Evolutionary conservation across 2,113 vertebrate genomes (phyloP).

Genomic region (Urocynchramus pylzowi): DNA sequence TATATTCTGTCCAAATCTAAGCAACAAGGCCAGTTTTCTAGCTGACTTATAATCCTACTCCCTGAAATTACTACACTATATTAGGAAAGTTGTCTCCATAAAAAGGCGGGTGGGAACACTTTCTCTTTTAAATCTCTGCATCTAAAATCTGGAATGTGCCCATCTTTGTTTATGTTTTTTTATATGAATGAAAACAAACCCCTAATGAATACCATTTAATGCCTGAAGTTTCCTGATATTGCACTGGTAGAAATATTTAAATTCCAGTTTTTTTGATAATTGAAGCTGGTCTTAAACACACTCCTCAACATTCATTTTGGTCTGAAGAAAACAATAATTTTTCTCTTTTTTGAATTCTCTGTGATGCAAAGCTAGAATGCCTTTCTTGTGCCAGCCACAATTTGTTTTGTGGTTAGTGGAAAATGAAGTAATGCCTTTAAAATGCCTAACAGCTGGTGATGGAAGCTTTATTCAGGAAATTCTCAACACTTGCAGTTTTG

Average conservation of each 20-base stretch:
- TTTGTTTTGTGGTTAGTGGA: background rate
- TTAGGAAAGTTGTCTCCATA: background rate
- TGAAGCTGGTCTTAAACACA: background rate
- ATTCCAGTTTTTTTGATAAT: constrained; percentile 8
- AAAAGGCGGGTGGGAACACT: background rate
- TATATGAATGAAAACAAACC: background rate
- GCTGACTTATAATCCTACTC: background rate
- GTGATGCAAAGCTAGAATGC: background rate
- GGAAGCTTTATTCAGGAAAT: background rate
- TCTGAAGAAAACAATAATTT: constrained; percentile 31
- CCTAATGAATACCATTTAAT: background rate
- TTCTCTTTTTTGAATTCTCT: constrained; percentile 10
- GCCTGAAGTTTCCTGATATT: background rate
- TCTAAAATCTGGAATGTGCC: background rate
- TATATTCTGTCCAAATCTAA: constrained; percentile 29
- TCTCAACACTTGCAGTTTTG: constrained; percentile 1
- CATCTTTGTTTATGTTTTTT: background rate
- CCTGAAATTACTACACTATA: background rate
- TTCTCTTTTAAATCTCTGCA: background rate
- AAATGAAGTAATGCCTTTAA: constrained; percentile 32
- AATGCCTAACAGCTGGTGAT: constrained; percentile 18
- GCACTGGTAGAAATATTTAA: constrained; percentile 26
- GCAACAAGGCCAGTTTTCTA: constrained; percentile 36
- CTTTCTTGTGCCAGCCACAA: background rate
- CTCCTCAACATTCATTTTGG: constrained; percentile 6